phyloP scores from a whole-genome alignment of 2,797 vertebrate genomes.

The Oreochromis grahami region DNA sequence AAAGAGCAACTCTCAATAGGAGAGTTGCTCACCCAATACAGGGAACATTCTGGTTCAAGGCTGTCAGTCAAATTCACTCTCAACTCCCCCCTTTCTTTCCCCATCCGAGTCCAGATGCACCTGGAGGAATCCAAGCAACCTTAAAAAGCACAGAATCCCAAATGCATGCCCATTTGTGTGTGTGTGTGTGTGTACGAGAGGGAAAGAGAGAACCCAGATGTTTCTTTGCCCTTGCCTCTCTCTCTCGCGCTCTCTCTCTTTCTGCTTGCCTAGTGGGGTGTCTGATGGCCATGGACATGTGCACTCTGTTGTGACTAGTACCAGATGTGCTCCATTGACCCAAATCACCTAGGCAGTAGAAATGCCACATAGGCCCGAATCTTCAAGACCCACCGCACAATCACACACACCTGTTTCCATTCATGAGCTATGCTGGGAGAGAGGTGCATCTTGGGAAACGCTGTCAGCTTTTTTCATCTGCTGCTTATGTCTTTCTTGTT shows the following conservation, averaged over 20 bases:
- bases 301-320: constrained; percentile 85
- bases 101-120: constrained; percentile 71
- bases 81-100: constrained; percentile 9
- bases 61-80: constrained; percentile 74
- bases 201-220: constrained; percentile 80
- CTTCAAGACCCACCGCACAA: constrained; percentile 83
- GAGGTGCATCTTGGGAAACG: constrained; percentile 75
- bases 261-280: constrained; percentile 72
- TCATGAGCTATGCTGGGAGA: constrained; percentile 74
- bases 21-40: constrained; percentile 68
- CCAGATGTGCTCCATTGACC: constrained; percentile 88
- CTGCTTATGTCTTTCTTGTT: constrained; percentile 63
- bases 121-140: constrained; percentile 74
- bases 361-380: constrained; percentile 81
- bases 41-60: constrained; percentile 68
- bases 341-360: constrained; percentile 86
- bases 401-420: constrained; percentile 87
- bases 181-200: not conserved
- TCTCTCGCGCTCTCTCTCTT: constrained; percentile 31
- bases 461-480: constrained; percentile 73
- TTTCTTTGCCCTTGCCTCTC: constrained; percentile 66
- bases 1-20: constrained; percentile 53
- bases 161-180: constrained; percentile 26
- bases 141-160: constrained; percentile 65
- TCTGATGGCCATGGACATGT: constrained; percentile 80